These are phyloP conservation scores for Drosophila aff. DNA, from an alignment of 1,140 invertebrate genomes.

Conservation along the genomic window DNA sequence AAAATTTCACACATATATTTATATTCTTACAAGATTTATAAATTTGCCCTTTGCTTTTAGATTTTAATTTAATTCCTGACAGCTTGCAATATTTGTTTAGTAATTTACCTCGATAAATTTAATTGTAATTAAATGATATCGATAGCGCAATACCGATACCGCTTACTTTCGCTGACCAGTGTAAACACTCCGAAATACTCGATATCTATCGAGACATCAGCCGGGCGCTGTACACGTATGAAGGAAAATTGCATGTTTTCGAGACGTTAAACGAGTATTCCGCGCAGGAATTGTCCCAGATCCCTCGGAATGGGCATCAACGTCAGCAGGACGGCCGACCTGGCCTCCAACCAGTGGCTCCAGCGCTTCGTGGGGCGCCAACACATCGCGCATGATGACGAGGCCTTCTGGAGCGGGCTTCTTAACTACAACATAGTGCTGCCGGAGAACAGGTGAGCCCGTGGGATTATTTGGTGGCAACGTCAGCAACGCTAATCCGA, in stretches of 20 bases:
- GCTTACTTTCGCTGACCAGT: not conserved
- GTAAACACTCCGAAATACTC: not conserved
- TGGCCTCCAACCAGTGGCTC: slow-evolving; percentile 93
- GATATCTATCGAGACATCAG: slow-evolving; percentile 11
- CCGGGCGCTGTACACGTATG: slow-evolving; percentile 18
- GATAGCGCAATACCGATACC: not conserved
- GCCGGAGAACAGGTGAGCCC: slow-evolving; percentile 89
- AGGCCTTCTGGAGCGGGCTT: slow-evolving; percentile 97
- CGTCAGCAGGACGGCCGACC: slow-evolving; percentile 92
- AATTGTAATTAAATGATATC: not conserved
- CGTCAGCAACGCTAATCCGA: slow-evolving; percentile 43
- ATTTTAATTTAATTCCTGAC: not conserved
- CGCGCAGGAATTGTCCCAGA: slow-evolving; percentile 15
- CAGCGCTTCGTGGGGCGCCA: slow-evolving; percentile 91
- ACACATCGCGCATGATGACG: slow-evolving; percentile 91
- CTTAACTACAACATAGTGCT: slow-evolving; percentile 95
- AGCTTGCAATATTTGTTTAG: not conserved
- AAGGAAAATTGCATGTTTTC: slow-evolving; percentile 18
- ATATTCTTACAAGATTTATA: not conserved
- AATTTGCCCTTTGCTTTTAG: not conserved
- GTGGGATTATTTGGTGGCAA: slow-evolving; percentile 4
- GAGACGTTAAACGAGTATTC: slow-evolving; percentile 8
- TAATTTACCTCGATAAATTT: not conserved
- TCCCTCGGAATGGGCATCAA: slow-evolving; percentile 92
- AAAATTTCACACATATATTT: not conserved